Evolutionary conservation across 2,797 vertebrate species (phyloP).

Genomic region (Sphenodon punctatus): DNA sequence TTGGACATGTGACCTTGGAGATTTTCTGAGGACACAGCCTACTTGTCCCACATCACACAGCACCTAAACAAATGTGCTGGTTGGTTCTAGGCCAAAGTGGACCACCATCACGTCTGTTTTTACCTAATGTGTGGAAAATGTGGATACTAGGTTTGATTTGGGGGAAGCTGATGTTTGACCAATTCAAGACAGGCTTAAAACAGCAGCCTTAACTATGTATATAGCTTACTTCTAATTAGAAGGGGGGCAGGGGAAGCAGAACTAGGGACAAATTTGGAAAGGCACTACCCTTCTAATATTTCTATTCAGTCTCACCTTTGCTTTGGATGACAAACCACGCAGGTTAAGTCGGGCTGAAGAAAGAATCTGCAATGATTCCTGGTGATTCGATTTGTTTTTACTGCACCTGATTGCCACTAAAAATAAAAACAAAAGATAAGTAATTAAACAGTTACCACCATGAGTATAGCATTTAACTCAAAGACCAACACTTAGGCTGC

Average conservation of each 20-base stretch:
- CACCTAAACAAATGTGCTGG: too few species aligned
- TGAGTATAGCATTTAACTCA: too few species aligned
- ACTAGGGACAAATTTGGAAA: neutral
- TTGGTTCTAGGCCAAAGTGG: too few species aligned
- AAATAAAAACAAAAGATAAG: constrained; percentile 9
- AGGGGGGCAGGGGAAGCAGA: neutral
- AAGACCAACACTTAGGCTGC: too few species aligned
- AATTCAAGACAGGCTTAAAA: neutral
- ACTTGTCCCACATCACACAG: too few species aligned
- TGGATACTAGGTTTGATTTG: neutral
- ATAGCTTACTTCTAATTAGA: neutral
- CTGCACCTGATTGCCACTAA: constrained; percentile 89
- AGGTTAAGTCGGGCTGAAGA: constrained; percentile 92
- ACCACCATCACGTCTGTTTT: too few species aligned
- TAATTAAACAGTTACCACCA: neutral
- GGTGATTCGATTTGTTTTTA: constrained; percentile 78
- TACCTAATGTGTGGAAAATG: neutral
- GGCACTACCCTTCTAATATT: neutral
- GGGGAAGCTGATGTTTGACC: neutral
- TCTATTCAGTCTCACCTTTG: constrained; percentile 81
- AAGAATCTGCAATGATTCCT: constrained; percentile 87
- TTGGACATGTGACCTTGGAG: too few species aligned
- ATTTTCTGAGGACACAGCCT: too few species aligned
- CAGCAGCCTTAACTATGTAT: neutral
- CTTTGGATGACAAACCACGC: constrained; percentile 86